These are phyloP conservation scores for Dynastes tityus DNA, from an alignment of 2,888 invertebrate species.

Conservation along the genomic window DNA sequence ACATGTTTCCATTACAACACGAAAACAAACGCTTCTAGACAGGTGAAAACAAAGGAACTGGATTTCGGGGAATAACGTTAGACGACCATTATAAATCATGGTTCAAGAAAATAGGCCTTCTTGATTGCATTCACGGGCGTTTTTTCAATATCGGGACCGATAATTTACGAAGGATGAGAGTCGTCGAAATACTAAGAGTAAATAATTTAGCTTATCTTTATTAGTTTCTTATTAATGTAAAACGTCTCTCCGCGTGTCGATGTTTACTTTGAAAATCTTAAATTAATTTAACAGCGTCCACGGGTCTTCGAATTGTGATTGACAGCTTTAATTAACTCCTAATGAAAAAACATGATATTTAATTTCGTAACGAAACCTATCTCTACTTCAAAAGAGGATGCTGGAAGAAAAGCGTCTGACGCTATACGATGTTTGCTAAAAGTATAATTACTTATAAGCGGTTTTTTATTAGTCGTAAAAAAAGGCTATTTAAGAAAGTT, in stretches of 20 bases:
- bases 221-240: not conserved
- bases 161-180: not conserved
- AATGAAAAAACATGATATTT: conserved; percentile 10
- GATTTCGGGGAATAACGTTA: not conserved
- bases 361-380: not conserved
- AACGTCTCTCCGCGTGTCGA: not conserved
- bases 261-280: not conserved
- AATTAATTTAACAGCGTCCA: conserved; percentile 3
- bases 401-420: too few species aligned
- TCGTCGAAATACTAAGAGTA: not conserved
- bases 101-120: not conserved
- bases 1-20: conserved; percentile 33
- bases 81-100: conserved; percentile 14
- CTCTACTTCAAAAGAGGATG: not conserved
- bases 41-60: conserved; percentile 34
- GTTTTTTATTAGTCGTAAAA: not conserved
- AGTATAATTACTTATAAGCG: conserved; percentile 2
- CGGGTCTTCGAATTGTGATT: not conserved
- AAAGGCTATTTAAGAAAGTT: not conserved
- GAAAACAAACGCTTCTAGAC: conserved; percentile 34
- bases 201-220: not conserved
- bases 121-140: not conserved
- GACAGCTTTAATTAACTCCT: conserved; percentile 6
- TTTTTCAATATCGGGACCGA: conserved; percentile 11
- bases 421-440: not conserved